phyloP scores from a whole-genome alignment of 2,113 vertebrate genomes.

The Apodemus speciosus region DNA sequence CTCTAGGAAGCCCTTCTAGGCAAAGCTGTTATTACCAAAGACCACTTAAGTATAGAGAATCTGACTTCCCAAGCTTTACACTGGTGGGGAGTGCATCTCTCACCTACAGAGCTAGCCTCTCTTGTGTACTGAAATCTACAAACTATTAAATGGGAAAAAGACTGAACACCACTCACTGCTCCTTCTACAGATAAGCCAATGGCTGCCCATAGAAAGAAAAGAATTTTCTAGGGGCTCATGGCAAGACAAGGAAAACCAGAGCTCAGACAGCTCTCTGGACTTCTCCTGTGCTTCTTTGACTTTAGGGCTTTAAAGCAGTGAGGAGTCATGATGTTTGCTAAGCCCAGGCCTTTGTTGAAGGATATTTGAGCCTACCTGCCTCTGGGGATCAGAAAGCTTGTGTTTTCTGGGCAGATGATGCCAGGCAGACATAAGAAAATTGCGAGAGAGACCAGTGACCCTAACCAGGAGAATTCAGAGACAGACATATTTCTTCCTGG shows the following conservation, averaged over 20 bases:
- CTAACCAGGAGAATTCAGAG: not conserved
- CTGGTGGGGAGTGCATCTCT: accelerated
- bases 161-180: not conserved
- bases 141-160: not conserved
- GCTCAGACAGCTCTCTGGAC: not conserved
- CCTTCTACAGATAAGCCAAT: not conserved
- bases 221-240: not conserved
- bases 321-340: not conserved
- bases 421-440: not conserved
- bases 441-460: not conserved
- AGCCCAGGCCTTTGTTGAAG: not conserved
- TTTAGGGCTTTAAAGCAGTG: not conserved
- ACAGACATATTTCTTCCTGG: not conserved
- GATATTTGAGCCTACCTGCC: too few relatives aligned
- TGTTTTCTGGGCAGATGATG: not conserved
- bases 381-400: not conserved
- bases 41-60: not conserved
- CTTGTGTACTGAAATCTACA: not conserved
- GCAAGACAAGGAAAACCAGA: too few relatives aligned
- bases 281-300: not conserved
- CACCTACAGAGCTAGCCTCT: too few relatives aligned
- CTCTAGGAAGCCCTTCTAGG: not conserved
- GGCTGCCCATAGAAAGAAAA: not conserved
- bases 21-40: not conserved
- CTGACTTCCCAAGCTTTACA: not conserved